These are phyloP conservation scores for Ataeniobius toweri DNA, from an alignment of 2,797 vertebrate species.

Conservation along the genomic window DNA sequence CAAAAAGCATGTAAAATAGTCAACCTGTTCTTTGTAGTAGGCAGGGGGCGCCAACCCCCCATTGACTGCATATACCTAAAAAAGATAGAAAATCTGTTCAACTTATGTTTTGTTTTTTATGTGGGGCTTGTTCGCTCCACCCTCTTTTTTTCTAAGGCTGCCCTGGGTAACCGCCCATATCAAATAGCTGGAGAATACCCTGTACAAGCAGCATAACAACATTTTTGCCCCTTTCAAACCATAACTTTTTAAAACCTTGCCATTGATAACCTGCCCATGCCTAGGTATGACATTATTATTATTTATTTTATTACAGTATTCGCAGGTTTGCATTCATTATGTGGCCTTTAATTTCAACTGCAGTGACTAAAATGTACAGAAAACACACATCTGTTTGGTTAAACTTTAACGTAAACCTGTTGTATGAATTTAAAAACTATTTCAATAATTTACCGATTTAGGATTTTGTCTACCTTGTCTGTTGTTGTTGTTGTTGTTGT, in stretches of 20 bases:
- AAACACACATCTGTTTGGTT: neutral
- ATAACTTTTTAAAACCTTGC: neutral
- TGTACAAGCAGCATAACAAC: neutral
- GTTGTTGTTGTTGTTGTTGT: neutral
- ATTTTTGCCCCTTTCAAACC: neutral
- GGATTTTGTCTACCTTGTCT: neutral
- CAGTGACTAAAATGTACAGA: conserved; percentile 2
- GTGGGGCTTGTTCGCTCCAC: neutral
- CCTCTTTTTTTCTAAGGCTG: neutral
- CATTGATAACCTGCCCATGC: neutral
- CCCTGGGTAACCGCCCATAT: neutral
- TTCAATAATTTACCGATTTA: neutral
- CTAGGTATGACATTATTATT: neutral
- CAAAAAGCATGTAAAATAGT: too few relatives aligned
- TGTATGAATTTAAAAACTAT: neutral
- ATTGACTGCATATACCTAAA: neutral
- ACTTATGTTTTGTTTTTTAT: neutral
- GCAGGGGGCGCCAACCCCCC: too few relatives aligned
- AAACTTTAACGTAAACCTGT: neutral
- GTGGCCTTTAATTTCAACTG: conserved; percentile 37
- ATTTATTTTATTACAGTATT: neutral
- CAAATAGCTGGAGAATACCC: too few relatives aligned
- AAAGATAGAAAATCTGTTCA: neutral
- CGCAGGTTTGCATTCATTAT: conserved; percentile 10
- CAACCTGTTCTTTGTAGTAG: too few relatives aligned